These are phyloP conservation scores for Carcharodon carcharias DNA, from an alignment of 2,797 vertebrate genomes.

Conservation along the genomic window DNA sequence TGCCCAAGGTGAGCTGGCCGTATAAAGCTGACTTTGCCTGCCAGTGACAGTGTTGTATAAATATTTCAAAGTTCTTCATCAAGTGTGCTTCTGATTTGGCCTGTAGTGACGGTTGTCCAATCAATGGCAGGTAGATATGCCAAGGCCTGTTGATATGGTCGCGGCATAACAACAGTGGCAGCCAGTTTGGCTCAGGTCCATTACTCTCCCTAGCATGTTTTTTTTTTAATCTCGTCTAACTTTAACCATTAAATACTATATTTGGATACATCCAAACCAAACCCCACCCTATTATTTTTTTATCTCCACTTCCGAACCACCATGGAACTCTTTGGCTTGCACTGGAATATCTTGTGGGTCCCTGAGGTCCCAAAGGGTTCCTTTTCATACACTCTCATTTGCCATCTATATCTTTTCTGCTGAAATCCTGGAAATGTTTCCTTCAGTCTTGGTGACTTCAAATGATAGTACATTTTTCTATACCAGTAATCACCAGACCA, in stretches of 20 bases:
- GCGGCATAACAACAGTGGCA: too few relatives aligned
- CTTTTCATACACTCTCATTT: neutral
- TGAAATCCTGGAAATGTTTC: neutral
- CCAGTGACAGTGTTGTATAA: neutral
- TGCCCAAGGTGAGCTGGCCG: neutral
- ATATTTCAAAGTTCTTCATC: neutral
- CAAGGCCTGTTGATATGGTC: neutral
- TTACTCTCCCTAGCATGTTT: neutral
- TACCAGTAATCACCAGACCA: neutral
- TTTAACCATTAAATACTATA: neutral
- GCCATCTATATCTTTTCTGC: neutral
- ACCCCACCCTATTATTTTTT: neutral
- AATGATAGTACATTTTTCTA: neutral
- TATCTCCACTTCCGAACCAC: neutral
- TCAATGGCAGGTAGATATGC: neutral
- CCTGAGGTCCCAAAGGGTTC: neutral
- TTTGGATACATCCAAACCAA: neutral
- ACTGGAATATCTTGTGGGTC: neutral
- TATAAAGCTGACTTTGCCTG: neutral
- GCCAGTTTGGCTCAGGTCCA: neutral
- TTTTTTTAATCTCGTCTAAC: neutral
- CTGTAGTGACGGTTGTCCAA: too few relatives aligned
- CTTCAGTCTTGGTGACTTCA: neutral
- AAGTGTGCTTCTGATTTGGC: neutral
- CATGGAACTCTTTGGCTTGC: neutral